Percentiles rank a stretch among this genome's conserved stretches.
phyloP scores from a whole-genome alignment of 2,888 invertebrate species.

The Polydesmus complanatus region DNA sequence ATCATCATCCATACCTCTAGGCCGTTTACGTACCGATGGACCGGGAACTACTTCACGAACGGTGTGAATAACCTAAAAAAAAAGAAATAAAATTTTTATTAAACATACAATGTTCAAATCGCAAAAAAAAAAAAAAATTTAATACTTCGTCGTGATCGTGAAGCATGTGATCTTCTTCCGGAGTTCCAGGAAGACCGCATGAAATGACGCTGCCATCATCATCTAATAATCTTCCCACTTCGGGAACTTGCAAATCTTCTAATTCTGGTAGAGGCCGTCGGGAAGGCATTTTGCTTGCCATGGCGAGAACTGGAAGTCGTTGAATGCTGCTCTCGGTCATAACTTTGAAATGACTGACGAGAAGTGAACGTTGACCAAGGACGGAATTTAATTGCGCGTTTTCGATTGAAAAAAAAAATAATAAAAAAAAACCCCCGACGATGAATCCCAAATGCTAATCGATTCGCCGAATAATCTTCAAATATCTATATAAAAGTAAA shows the following conservation, averaged over 20 bases:
- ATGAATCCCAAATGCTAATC: too few relatives aligned
- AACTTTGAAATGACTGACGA: too few relatives aligned
- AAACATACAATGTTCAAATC: not conserved
- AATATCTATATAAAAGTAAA: too few relatives aligned
- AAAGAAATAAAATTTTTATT: not conserved
- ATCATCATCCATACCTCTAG: constrained; percentile 7
- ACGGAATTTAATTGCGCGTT: too few relatives aligned
- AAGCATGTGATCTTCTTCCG: constrained; percentile 17
- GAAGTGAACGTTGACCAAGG: too few relatives aligned
- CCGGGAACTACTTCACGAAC: constrained; percentile 10
- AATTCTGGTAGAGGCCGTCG: constrained; percentile 2
- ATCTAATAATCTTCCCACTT: constrained; percentile 16
- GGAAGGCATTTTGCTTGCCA: not conserved
- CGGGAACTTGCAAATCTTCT: constrained; percentile 16
- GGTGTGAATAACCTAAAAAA: constrained; percentile 8
- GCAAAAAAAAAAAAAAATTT: too few relatives aligned
- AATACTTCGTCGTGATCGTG: constrained; percentile 14
- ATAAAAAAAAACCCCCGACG: too few relatives aligned
- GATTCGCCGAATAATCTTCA: too few relatives aligned
- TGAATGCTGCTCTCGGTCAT: too few relatives aligned
- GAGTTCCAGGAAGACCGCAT: constrained; percentile 20
- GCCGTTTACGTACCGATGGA: not conserved
- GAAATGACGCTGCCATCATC: constrained; percentile 19
- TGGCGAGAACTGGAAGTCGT: too few relatives aligned
- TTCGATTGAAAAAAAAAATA: too few relatives aligned